Evolutionary conservation across 1,140 invertebrate species (phyloP).

Genomic region (Antheraea pernyi): DNA sequence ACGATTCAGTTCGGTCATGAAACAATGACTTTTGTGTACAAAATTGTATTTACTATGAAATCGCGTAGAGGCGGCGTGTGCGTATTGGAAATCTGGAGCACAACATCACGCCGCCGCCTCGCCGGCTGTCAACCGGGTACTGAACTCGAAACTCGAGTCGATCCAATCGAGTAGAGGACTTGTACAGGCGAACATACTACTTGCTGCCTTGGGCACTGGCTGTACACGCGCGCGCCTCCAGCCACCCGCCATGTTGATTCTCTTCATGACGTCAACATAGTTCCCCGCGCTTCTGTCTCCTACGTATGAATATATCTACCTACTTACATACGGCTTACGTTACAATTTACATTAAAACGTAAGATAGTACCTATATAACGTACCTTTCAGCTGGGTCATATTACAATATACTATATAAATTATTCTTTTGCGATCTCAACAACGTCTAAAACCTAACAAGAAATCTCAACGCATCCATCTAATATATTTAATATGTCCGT

Average conservation of each 20-base stretch:
- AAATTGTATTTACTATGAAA: constrained; percentile 68
- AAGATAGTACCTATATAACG: not conserved
- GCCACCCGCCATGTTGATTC: constrained; percentile 54
- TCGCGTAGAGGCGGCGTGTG: constrained; percentile 74
- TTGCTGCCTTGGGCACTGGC: constrained; percentile 9
- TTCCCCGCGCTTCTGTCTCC: constrained; percentile 17
- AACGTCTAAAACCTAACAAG: too few species aligned
- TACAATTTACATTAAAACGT: not conserved
- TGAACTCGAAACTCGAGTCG: constrained; percentile 49
- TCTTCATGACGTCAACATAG: constrained; percentile 54
- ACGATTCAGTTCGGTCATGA: constrained; percentile 19
- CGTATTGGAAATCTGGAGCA: constrained; percentile 43
- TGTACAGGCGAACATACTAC: constrained; percentile 22
- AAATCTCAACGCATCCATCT: too few species aligned
- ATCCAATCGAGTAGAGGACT: constrained; percentile 39
- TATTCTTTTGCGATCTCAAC: too few species aligned
- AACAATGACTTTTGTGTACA: constrained; percentile 50
- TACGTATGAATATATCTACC: constrained; percentile 10
- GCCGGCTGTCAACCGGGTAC: constrained; percentile 75
- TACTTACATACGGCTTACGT: not conserved
- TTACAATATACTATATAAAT: not conserved
- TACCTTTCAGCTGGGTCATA: not conserved
- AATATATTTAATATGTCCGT: too few species aligned
- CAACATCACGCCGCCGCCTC: constrained; percentile 69
- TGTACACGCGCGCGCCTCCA: constrained; percentile 32